Evolutionary conservation across 2,888 invertebrate genomes (phyloP), one percentile per base, ranked within the genome.

Genomic region (Eucera pruinosa): DNA sequence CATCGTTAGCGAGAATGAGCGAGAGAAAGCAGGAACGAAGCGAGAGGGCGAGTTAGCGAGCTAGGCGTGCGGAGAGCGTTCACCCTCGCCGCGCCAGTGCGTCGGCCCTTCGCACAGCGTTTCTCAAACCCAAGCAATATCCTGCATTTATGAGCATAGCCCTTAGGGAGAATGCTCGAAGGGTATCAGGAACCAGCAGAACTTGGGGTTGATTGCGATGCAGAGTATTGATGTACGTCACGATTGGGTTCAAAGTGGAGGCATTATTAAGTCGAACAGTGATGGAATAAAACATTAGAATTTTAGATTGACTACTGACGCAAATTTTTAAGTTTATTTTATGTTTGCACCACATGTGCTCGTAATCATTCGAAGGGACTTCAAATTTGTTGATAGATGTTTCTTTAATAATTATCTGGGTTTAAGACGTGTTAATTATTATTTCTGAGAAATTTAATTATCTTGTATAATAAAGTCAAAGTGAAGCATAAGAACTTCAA

Each of bases 31-130:
- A 41, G 60, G 47, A 72, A 58, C 58, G 43, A 43, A 68, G 50
- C 30, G 54, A 68, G 75, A 72, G 65, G 36, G 36, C 30, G 50
- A 55, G 69, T 54, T 55, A 68, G 73, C 74, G 65, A 76, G 77
- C 64, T 68, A 78, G 58, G 66, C 78, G 57, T 20, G 45, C 47
- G 71, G 82, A 83, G 90, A 88, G 86, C 90, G 86, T 91, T 90
- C 87, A 90, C 90, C 90, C 89, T 88, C 88, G 48, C 80, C 73
- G 86, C 88, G 48, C 80, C 73, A 85, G 88, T 89, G 88, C 90
- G 88, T 89, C 90, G 90, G 89, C 89, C 90, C 90, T 90, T 89
- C 85, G 72, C 85, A 88, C 61, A 61, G 89, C 86, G 90, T 87
- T 83, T 89, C 89, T 90, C 87, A 87, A 90, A 89, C 87, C 72